These are phyloP conservation scores for Alauda arvensis DNA, from an alignment of 2,797 vertebrate species.

Conservation along the genomic window DNA sequence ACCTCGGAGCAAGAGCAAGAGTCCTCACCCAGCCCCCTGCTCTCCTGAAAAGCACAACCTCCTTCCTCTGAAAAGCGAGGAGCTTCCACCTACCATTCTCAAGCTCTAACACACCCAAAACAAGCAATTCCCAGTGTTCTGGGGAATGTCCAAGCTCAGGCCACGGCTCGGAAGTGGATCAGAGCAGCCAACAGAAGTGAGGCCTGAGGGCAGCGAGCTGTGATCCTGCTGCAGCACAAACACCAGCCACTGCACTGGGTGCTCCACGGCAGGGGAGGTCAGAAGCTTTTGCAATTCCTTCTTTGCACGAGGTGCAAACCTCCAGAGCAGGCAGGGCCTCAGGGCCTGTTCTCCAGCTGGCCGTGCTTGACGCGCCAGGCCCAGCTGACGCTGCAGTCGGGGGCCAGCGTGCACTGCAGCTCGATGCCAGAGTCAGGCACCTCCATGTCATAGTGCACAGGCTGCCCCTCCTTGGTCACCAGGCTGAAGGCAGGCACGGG, in stretches of 20 bases:
- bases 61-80: conserved; percentile 22
- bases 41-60: conserved; percentile 16
- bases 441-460: conserved; percentile 82
- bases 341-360: conserved; percentile 78
- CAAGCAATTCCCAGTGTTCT: conserved; percentile 4
- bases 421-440: conserved; percentile 86
- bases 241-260: background rate
- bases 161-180: background rate
- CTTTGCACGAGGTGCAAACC: background rate
- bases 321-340: background rate
- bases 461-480: conserved; percentile 82
- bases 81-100: conserved; percentile 3
- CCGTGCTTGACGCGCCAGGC: conserved; percentile 89
- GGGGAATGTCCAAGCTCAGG: conserved; percentile 22
- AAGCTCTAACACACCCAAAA: conserved; percentile 23
- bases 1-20: background rate
- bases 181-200: background rate
- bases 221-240: conserved; percentile 12
- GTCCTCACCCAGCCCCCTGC: background rate
- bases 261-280: background rate
- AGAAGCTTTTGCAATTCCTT: conserved; percentile 34
- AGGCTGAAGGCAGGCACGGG: conserved; percentile 89
- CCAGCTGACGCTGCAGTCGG: conserved; percentile 83
- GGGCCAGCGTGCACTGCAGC: conserved; percentile 85
- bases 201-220: background rate